Base-by-base conservation (phyloP, 2,797 vertebrate species). In the Cynodonichthys magdalenae region DNA sequence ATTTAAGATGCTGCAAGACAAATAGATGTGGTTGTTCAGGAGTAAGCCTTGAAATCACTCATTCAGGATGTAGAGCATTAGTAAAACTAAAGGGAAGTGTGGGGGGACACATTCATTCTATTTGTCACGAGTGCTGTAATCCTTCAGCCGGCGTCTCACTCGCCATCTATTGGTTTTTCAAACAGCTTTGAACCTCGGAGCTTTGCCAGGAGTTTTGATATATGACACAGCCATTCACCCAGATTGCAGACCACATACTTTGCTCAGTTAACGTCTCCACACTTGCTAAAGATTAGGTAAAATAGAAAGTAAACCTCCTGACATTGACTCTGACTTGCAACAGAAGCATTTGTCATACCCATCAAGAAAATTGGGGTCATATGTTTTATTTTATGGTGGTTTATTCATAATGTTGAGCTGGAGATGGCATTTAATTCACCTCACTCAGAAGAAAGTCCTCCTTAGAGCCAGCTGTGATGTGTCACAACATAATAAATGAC, bases 401-500 rank as follows among this genome's bases (percentile, higher is more conserved):
- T 81, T 82, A 74, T 83, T 74, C 60, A 68, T 28, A 59, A 14
- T 1, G 5, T 47, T 75, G 47, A 27, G 53, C 34, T 24, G 27
- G 49, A 64, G 39, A 74, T 67, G 60, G 52, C 63, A 54, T 85
- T 77, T 76, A 70, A 74, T 85, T 77, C 28, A 72, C 24, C 61
- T 72, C 53, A 18, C 66, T 63, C 59, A 59, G 54, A 80, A 47
- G 56, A 20, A 28, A 54, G 79, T 64, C 42, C 63, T 79, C 55
- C 59, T 39, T n/a, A 46, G 45, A 81, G 66, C 45, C 74, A 65
- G 72, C 69, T 73, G 79, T 63, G 65, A 54, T 50, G 39, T 88
- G 83, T 81, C 80, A 76, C 63, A 34, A 59, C 61, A 80, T 86
- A 83, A 83, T 75, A 86, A 86, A 89, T 81, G 71, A 80, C 75